Evolutionary conservation across 2,113 vertebrate genomes (phyloP).

Genomic region (Nyctereutes procyonoides): DNA sequence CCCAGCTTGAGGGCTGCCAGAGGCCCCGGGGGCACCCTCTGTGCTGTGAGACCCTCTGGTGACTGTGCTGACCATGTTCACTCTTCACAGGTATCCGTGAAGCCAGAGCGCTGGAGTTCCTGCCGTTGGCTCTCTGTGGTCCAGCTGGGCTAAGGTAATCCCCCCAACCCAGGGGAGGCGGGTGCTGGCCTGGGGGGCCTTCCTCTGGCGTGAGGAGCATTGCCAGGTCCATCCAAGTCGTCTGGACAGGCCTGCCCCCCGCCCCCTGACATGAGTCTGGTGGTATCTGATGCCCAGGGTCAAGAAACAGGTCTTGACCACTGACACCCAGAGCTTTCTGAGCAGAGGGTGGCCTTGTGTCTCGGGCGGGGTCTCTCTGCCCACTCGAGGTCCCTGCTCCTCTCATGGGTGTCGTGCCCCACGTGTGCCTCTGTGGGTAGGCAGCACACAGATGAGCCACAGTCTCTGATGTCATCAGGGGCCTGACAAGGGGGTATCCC

Average conservation of each 20-base stretch:
- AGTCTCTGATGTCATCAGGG: too few species aligned
- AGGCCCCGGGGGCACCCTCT: rapidly evolving
- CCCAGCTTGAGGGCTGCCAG: neutral
- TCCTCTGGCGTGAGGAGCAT: neutral
- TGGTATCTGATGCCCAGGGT: neutral
- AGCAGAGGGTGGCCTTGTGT: too few species aligned
- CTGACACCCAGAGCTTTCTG: neutral
- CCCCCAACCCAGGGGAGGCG: neutral
- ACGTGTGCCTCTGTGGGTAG: neutral
- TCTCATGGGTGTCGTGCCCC: rapidly evolving
- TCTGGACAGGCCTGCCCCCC: neutral
- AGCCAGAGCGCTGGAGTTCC: neutral
- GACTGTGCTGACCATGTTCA: neutral
- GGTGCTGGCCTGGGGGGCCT: neutral
- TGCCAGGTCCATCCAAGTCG: neutral
- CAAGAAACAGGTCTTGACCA: neutral
- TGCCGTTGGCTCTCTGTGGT: neutral
- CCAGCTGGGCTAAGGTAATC: neutral
- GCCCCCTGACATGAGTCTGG: neutral
- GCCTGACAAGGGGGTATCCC: too few species aligned
- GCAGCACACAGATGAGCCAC: neutral
- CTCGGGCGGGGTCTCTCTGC: neutral
- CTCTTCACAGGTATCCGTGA: neutral
- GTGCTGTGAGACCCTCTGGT: rapidly evolving
- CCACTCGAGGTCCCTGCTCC: neutral